Evolutionary conservation across 2,797 vertebrate species (phyloP).

Genomic region (Halcyon badia): DNA sequence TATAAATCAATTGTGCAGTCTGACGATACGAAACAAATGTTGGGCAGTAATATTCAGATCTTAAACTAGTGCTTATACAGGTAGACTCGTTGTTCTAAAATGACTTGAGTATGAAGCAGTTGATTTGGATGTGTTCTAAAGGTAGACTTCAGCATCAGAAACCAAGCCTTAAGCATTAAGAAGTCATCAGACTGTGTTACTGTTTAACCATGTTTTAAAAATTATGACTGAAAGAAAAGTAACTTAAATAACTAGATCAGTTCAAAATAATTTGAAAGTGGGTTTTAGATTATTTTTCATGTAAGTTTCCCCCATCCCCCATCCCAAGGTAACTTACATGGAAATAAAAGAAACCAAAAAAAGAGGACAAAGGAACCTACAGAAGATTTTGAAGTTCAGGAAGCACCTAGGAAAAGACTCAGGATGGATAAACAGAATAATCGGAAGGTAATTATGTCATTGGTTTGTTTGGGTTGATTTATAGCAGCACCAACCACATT

Average conservation of each 20-base stretch:
- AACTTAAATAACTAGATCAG: conserved; percentile 61
- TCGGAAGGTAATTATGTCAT: conserved; percentile 80
- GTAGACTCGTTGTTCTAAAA: not conserved
- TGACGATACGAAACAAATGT: not conserved
- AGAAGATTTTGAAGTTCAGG: conserved; percentile 77
- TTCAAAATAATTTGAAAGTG: conserved; percentile 49
- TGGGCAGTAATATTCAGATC: not conserved
- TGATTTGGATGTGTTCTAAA: conserved; percentile 9
- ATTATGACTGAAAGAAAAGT: conserved; percentile 59
- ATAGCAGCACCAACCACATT: conserved; percentile 43
- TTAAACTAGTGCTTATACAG: not conserved
- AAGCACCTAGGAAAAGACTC: conserved; percentile 82
- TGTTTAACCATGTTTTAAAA: conserved; percentile 54
- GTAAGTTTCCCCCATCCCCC: conserved; percentile 74
- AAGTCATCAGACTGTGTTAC: conserved; percentile 28
- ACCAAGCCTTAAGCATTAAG: not conserved
- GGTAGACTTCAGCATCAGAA: conserved; percentile 24
- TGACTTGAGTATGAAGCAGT: not conserved
- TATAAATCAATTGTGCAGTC: not conserved
- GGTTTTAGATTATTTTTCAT: conserved; percentile 74
- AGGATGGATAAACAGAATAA: conserved; percentile 81
- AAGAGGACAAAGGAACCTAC: conserved; percentile 79
- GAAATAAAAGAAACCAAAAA: conserved; percentile 82
- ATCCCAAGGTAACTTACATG: conserved; percentile 80
- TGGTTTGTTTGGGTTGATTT: conserved; percentile 51